Evolutionary conservation across 1,140 invertebrate genomes (phyloP), one percentile per base, ranked within the genome.

Genomic region (Brachionus plicatilis): DNA sequence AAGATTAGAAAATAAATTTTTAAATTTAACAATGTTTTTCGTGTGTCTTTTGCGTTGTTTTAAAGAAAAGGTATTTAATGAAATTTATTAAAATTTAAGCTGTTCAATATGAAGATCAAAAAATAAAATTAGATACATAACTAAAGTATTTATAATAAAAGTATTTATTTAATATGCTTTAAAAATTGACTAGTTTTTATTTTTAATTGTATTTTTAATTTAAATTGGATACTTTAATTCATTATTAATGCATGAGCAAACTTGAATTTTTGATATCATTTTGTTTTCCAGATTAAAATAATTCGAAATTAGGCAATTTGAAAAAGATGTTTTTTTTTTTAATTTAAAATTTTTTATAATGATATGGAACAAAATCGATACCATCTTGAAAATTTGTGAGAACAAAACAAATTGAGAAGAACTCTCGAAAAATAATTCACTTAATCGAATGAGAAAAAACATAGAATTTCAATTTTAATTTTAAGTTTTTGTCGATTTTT

Each of bases 361-460:
- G 20, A 60, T 60, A 20, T 20, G n/a, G 68, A 43, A 72, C 20
- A 72, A 72, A 72, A 72, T 72, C 68, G 68, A 72, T 72, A 72
- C 2, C 68, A 72, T 72, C 41, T 72, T 72, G 33, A 68, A 41
- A 60, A 17, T 56, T 56, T 27, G 53, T 20, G 53, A 60, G 53
- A 72, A 72, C 33, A 72, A 72, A 72, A 72, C 68, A 72, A 72
- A 37, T 43, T 43, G 17, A 70, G 66, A 72, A 72, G 37, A 20
- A 72, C 68, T 41, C 37, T 43, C 12, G 17, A 72, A 45, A 47
- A 43, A 17, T 72, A 72, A 72, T 72, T 72, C 68, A 72, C 33
- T 72, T 43, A 72, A 17, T 17, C 27, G 66, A 33, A 68, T 33
- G 33, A 68, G 14, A 68, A 24, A 29, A 43, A 9, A 43, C 17